Evolutionary conservation across 1,140 invertebrate species (phyloP), one percentile per base, ranked within the genome.

Genomic region (Lasioglossum baleicum): DNA sequence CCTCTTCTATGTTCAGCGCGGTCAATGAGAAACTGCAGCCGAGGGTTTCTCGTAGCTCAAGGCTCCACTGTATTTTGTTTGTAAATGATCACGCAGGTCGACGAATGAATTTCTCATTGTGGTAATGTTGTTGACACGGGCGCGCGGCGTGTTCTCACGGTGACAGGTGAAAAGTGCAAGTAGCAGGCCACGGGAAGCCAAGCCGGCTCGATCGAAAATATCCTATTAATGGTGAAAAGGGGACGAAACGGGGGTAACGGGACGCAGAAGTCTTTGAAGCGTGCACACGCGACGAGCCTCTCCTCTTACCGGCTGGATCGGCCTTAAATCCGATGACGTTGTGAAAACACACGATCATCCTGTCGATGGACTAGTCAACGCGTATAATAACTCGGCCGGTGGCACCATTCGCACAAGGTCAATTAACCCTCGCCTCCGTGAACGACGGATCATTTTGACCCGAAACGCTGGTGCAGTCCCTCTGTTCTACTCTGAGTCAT

Each of bases 191-290:
- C 42, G 31, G 56, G 56, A 58, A 80, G 82, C 70, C 69, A 58
- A 80, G 82, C 69, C 69, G 8, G n/a, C 20, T 51, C 10, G 20
- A 48, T 51, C 10, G 53, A 85, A 85, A 85, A 80, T 81, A 86
- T 86, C 84, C 72, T 64, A 77, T 85, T 85, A 85, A 63, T 31
- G 15, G 15, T 7, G 11, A 48, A 35, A n/a, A 31, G 26, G 56
- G 17, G 35, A 7, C 4, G 68, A 15, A 75, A 72, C n/a, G 26
- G 60, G 67, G 35, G 75, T 22, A 73, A 79, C 60, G n/a, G 26
- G 48, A 13, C 26, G 26, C 51, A 64, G 83, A 84, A 83, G 82
- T 75, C 82, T 84, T 31, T 75, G 76, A 84, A 84, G 31, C n/a
- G 61, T 58, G 11, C 42, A 42, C 17, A n/a, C 56, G 20, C 56